Evolutionary conservation across 2,888 invertebrate species (phyloP).

Genomic region (Calameuta idolon): DNA sequence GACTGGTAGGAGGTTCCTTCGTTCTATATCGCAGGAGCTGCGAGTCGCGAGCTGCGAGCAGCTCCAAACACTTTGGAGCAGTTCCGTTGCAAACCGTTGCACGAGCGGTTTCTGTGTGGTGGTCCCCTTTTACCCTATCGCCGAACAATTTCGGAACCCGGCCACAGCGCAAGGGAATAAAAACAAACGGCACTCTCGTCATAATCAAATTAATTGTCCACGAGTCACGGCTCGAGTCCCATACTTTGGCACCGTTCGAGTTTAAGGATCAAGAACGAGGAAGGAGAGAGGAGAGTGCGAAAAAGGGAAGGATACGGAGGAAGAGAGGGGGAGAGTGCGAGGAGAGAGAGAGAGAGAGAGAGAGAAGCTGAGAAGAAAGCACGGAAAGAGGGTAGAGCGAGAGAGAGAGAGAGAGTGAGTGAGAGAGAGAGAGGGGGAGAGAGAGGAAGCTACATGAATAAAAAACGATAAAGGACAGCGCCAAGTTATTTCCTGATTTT

Average conservation of each 20-base stretch:
- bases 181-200: neutral
- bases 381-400: neutral
- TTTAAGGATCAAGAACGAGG: neutral
- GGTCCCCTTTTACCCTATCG: neutral
- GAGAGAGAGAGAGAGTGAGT: slow-evolving; percentile 9
- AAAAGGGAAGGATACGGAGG: too few relatives aligned
- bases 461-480: slow-evolving; percentile 1
- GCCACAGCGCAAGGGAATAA: neutral
- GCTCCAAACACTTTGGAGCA: slow-evolving; percentile 24
- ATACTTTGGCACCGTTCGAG: neutral
- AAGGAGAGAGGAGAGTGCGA: neutral
- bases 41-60: slow-evolving; percentile 22
- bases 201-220: neutral
- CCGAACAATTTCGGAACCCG: neutral
- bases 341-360: slow-evolving; percentile 8
- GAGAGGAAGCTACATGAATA: neutral
- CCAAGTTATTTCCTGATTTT: neutral
- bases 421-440: slow-evolving; percentile 10
- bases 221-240: neutral
- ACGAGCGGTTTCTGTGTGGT: slow-evolving; percentile 23
- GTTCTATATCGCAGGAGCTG: slow-evolving; percentile 12
- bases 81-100: slow-evolving; percentile 42
- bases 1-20: slow-evolving; percentile 41
- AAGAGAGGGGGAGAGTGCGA: slow-evolving; percentile 6
- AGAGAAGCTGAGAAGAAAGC: slow-evolving; percentile 1